A percentile compares a stretch with the other conserved stretches of the same genome.
Conservation (phyloP, 2,888 invertebrate species). For the Anarsia innoxiella region DNA sequence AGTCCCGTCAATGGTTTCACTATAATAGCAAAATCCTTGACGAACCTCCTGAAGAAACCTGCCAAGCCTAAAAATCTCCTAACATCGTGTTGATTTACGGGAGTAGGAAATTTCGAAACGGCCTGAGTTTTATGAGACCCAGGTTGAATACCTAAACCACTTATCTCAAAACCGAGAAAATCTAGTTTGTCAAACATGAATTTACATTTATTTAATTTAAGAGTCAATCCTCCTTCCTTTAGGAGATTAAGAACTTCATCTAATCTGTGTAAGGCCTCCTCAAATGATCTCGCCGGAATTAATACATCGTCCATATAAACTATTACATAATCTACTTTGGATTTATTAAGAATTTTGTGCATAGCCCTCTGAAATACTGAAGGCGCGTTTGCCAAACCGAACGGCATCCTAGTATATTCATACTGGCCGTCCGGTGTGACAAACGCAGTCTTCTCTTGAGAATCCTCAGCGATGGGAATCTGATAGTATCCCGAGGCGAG, state of each 20-base stretch:
- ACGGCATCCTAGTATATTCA: too few species aligned
- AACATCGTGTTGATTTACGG: conserved; percentile 7
- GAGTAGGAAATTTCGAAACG: conserved; percentile 1
- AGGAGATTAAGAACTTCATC: conserved; percentile 8
- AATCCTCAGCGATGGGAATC: conserved; percentile 8
- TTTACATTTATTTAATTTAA: conserved; percentile 10
- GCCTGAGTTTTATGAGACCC: conserved; percentile 4
- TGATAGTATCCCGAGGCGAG: conserved; percentile 12
- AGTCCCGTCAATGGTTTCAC: conserved; percentile 20
- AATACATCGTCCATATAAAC: conserved; percentile 16
- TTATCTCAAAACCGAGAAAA: conserved; percentile 10
- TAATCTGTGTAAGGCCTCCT: conserved; percentile 6
- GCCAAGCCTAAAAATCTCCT: conserved; percentile 16
- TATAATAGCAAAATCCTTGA: conserved; percentile 5
- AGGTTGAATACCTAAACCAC: conserved; percentile 3
- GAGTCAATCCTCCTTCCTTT: conserved; percentile 3
- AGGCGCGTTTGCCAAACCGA: too few species aligned
- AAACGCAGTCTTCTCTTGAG: too few species aligned
- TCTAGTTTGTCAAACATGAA: conserved; percentile 2
- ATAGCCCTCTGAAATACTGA: too few species aligned
- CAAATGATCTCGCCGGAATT: conserved; percentile 9
- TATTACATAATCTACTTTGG: too few species aligned
- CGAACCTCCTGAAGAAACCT: conserved; percentile 14
- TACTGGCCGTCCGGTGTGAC: too few species aligned
- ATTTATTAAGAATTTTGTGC: too few species aligned